Evolutionary conservation across 2,888 invertebrate genomes (phyloP).

Genomic region (Diadegma fenestrale): DNA sequence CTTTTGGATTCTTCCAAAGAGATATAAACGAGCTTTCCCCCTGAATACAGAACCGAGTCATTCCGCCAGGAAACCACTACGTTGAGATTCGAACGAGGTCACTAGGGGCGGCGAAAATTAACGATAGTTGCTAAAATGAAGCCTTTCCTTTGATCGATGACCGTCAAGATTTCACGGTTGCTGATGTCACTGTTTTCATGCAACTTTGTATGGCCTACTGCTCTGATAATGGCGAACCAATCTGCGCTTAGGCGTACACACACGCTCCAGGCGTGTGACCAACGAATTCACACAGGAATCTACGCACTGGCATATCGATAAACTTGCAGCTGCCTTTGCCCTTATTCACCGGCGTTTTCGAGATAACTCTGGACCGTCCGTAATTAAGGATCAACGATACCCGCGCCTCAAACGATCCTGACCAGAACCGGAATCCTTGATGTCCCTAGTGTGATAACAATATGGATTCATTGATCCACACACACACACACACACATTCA

Average conservation of each 20-base stretch:
- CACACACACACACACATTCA: too few species aligned
- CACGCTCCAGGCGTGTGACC: not conserved
- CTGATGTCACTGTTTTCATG: not conserved
- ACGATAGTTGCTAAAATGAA: conserved; percentile 18
- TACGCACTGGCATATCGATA: not conserved
- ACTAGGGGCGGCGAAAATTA: conserved; percentile 26
- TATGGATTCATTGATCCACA: not conserved
- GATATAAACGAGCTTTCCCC: not conserved
- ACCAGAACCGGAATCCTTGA: not conserved
- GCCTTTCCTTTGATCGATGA: conserved; percentile 27
- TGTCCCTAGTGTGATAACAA: not conserved
- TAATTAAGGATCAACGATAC: not conserved
- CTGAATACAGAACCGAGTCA: not conserved
- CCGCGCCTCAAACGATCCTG: not conserved
- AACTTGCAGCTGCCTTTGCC: too few species aligned
- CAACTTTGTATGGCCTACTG: not conserved
- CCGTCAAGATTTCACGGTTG: not conserved
- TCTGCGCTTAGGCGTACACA: not conserved
- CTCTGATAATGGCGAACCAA: not conserved
- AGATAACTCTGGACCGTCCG: not conserved
- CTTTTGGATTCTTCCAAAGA: not conserved
- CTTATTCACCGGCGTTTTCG: not conserved
- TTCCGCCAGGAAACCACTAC: not conserved
- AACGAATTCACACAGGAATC: not conserved
- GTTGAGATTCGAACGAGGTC: conserved; percentile 1